Percentiles rank a stretch among this genome's conserved stretches.
phyloP scores from a whole-genome alignment of 64 coral and sea anemone species.

The Stylophora pistillata region DNA sequence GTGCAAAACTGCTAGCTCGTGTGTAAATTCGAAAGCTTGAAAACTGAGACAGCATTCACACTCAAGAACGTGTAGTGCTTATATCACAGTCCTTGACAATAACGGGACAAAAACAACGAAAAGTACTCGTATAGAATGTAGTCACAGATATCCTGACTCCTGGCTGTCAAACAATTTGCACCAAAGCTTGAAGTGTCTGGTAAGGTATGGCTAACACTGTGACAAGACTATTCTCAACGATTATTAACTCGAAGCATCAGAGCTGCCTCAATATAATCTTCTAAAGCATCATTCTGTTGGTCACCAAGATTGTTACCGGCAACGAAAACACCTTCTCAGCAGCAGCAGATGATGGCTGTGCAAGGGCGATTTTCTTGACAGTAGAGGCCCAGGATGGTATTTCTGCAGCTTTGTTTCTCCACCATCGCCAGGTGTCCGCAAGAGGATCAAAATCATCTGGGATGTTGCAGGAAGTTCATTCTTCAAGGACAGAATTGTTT shows the following conservation, averaged over 20 bases:
- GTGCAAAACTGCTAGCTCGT: no score
- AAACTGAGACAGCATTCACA: no score
- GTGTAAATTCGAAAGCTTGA: no score
- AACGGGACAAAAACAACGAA: no score
- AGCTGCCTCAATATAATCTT: neutral
- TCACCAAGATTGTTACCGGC: neutral
- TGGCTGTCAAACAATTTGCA: neutral
- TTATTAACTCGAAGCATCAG: conserved; percentile 2
- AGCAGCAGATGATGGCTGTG: conserved; percentile 36
- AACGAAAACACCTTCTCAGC: conserved; percentile 31
- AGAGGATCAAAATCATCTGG: conserved; percentile 46
- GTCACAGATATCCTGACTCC: neutral
- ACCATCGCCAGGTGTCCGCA: conserved; percentile 39
- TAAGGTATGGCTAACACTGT: no score
- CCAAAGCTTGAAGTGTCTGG: no score
- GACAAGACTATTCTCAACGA: neutral
- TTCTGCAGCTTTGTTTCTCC: conserved; percentile 5
- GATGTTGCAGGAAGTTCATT: conserved; percentile 49
- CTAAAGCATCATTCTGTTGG: neutral
- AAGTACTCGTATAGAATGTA: no score
- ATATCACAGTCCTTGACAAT: no score
- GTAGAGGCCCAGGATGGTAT: conserved; percentile 40
- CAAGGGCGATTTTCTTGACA: neutral
- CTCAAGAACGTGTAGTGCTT: no score
- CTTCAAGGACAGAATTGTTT: conserved; percentile 51